Conservation (phyloP, 2,888 invertebrate genomes). For the Sinelater perroti region DNA sequence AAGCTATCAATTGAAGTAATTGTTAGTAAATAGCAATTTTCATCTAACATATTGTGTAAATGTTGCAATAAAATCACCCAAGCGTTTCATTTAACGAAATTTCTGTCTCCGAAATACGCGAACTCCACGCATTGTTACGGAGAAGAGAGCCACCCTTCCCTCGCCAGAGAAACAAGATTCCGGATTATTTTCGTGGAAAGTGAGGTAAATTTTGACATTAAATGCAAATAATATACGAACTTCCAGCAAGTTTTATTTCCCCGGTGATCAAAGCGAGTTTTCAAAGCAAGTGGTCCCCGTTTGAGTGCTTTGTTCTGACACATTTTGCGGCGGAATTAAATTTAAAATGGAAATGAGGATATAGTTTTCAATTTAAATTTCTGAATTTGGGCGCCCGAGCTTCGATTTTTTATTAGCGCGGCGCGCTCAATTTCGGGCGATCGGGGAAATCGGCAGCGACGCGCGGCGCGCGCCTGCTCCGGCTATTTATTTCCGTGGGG, state of each 20-base stretch:
- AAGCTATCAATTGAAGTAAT: too few relatives aligned
- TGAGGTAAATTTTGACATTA: constrained; percentile 38
- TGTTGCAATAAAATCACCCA: too few relatives aligned
- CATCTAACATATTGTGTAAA: too few relatives aligned
- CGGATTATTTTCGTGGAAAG: constrained; percentile 35
- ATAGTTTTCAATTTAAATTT: constrained; percentile 37
- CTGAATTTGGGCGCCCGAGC: constrained; percentile 9
- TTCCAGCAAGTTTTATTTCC: constrained; percentile 38
- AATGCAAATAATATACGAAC: constrained; percentile 39
- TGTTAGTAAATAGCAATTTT: too few relatives aligned
- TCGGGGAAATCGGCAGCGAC: too few relatives aligned
- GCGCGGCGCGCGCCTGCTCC: too few relatives aligned
- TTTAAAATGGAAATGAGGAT: constrained; percentile 39
- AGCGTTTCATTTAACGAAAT: too few relatives aligned
- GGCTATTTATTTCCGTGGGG: too few relatives aligned
- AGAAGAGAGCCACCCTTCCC: constrained; percentile 11
- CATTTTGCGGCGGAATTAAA: constrained; percentile 38
- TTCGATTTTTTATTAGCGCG: constrained; percentile 10
- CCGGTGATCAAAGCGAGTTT: constrained; percentile 38
- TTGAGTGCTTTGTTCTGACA: constrained; percentile 39
- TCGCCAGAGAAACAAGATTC: constrained; percentile 21
- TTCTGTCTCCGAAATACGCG: too few relatives aligned
- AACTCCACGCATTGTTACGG: too few relatives aligned
- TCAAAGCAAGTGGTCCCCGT: constrained; percentile 38
- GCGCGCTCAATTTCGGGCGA: too few relatives aligned